phyloP scores from a whole-genome alignment of 2,888 invertebrate genomes.

The Cheiracanthium punctorium region DNA sequence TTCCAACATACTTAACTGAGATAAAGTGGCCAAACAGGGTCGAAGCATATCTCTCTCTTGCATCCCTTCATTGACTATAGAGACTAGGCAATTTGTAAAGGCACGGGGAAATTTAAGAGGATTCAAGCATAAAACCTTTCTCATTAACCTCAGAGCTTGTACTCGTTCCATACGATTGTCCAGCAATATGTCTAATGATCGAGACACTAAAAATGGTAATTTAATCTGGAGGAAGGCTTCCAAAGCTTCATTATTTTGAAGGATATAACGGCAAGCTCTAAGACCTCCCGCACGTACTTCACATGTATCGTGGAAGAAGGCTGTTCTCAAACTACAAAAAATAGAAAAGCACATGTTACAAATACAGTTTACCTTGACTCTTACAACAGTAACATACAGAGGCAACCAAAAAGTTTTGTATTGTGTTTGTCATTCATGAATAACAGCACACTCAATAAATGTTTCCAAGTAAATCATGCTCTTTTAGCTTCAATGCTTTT shows the following conservation, averaged over 20 bases:
- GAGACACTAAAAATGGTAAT: slow-evolving; percentile 88
- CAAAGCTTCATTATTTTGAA: slow-evolving; percentile 86
- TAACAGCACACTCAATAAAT: too few relatives aligned
- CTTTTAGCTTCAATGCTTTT: too few relatives aligned
- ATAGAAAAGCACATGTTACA: too few relatives aligned
- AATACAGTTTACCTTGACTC: too few relatives aligned
- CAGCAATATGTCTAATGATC: slow-evolving; percentile 91
- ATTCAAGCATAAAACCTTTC: slow-evolving; percentile 82
- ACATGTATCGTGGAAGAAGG: slow-evolving; percentile 89
- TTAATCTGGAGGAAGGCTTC: slow-evolving; percentile 86
- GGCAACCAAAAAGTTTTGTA: too few relatives aligned
- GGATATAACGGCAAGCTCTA: slow-evolving; percentile 88
- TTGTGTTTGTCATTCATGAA: too few relatives aligned
- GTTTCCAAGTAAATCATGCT: too few relatives aligned
- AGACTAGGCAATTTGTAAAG: slow-evolving; percentile 86
- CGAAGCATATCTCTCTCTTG: slow-evolving; percentile 89
- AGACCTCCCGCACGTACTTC: slow-evolving; percentile 92
- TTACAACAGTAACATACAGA: too few relatives aligned
- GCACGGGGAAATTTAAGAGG: slow-evolving; percentile 84
- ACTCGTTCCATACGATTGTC: slow-evolving; percentile 88
- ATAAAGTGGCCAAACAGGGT: slow-evolving; percentile 89
- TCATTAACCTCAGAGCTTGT: slow-evolving; percentile 90
- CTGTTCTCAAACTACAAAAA: slow-evolving; percentile 85
- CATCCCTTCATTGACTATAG: slow-evolving; percentile 86
- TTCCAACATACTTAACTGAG: slow-evolving; percentile 85